Percentiles rank a stretch among this genome's conserved stretches.
Conservation (phyloP, 2,797 vertebrate genomes). For the Cephalopachus bancanus region DNA sequence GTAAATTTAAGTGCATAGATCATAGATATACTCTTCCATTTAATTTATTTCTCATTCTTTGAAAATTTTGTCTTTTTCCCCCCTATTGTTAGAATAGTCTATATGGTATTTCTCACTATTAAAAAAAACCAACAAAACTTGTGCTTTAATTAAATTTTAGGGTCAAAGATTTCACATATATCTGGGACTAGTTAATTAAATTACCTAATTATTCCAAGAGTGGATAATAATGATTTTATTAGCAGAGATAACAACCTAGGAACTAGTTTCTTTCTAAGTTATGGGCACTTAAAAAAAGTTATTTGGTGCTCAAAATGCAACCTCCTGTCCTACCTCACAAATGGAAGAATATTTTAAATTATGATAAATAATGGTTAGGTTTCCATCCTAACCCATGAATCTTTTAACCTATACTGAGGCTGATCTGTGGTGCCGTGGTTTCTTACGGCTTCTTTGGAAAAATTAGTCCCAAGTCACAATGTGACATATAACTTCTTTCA, state of each 20-base stretch:
- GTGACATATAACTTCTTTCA: neutral
- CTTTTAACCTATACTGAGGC: neutral
- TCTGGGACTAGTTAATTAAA: conserved; percentile 30
- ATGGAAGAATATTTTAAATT: conserved; percentile 48
- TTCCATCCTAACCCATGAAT: conserved; percentile 16
- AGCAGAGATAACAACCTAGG: neutral
- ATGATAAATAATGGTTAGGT: conserved; percentile 38
- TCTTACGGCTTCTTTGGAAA: conserved; percentile 49
- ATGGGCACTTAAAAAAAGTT: neutral
- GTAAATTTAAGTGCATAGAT: conserved; percentile 1
- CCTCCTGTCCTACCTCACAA: neutral
- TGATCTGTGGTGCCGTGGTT: neutral
- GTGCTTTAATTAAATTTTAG: conserved; percentile 65
- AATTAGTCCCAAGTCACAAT: conserved; percentile 1
- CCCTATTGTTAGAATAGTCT: neutral
- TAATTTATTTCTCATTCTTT: conserved; percentile 30
- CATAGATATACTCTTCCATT: neutral
- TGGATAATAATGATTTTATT: conserved; percentile 39
- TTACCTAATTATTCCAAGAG: conserved; percentile 61
- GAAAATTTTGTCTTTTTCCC: neutral
- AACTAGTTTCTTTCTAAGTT: conserved; percentile 21
- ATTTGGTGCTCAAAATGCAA: neutral
- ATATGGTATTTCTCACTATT: conserved; percentile 16
- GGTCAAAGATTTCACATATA: conserved; percentile 56
- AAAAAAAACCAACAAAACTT: neutral